phyloP scores from a whole-genome alignment of 2,888 invertebrate genomes.

The Fissipunctia ypsillon region DNA sequence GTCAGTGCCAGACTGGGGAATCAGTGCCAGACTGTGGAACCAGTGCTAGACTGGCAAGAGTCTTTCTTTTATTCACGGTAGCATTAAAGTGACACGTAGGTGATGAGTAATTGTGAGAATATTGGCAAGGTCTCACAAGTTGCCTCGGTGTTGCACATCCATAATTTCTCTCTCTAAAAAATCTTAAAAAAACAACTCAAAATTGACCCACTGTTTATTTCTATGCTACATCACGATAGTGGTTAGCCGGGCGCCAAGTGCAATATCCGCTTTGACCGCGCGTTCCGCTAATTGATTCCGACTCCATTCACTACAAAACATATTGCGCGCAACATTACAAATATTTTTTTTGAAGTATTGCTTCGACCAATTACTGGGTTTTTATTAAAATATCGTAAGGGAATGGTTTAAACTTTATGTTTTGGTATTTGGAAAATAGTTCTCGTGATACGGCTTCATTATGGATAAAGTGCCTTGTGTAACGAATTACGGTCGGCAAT shows the following conservation, averaged over 20 bases:
- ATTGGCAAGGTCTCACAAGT: not conserved
- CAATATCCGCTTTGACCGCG: constrained; percentile 75
- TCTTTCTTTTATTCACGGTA: not conserved
- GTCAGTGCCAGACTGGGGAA: too few relatives aligned
- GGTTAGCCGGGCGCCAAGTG: constrained; percentile 58
- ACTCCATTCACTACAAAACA: constrained; percentile 66
- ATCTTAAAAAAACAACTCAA: not conserved
- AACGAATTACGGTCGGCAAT: not conserved
- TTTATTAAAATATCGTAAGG: constrained; percentile 10
- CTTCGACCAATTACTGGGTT: constrained; percentile 20
- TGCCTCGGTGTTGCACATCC: not conserved
- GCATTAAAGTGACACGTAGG: not conserved
- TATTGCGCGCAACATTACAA: constrained; percentile 45
- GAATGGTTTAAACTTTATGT: not conserved
- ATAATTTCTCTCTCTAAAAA: not conserved
- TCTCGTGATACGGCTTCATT: not conserved
- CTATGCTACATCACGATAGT: constrained; percentile 49
- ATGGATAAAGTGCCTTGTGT: not conserved
- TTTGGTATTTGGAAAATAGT: not conserved
- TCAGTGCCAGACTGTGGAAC: too few relatives aligned
- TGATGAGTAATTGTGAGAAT: not conserved
- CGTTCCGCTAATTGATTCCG: constrained; percentile 78
- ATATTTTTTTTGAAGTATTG: constrained; percentile 46
- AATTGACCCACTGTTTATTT: constrained; percentile 30
- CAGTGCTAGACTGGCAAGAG: not conserved